phyloP scores from a whole-genome alignment of 2,113 vertebrate species.

The Anarrhichthys ocellatus region DNA sequence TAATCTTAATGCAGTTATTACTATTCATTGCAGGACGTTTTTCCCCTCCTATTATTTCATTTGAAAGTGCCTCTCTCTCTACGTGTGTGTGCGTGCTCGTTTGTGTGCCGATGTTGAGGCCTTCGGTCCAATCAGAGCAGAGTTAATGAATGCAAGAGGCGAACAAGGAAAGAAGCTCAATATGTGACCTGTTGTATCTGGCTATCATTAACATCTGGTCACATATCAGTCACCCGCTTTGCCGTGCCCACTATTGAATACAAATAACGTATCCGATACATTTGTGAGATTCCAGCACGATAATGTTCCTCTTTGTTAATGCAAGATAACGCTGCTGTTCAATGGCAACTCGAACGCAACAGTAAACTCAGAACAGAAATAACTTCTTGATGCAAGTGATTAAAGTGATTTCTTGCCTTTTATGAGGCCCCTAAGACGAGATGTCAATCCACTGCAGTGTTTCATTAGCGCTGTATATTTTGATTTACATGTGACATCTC shows the following conservation, averaged over 20 bases:
- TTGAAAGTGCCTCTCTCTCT: conserved; percentile 54
- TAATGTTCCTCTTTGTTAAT: conserved; percentile 36
- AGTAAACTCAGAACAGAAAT: conserved; percentile 61
- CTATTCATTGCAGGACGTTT: conserved; percentile 79
- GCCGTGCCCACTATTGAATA: conserved; percentile 25
- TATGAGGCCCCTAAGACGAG: conserved; percentile 66
- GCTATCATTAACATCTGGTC: conserved; percentile 71
- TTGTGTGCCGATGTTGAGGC: conserved; percentile 45
- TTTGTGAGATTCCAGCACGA: conserved; percentile 18
- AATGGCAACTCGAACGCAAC: conserved; percentile 26
- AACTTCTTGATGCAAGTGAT: conserved; percentile 70
- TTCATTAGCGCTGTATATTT: conserved; percentile 77
- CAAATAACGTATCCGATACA: conserved; percentile 45
- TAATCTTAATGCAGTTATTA: conserved; percentile 86
- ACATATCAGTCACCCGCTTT: conserved; percentile 65
- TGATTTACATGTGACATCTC: conserved; percentile 77
- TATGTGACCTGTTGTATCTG: conserved; percentile 74
- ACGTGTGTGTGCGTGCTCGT: conserved; percentile 15
- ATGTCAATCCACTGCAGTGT: conserved; percentile 76
- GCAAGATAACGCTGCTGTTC: conserved; percentile 26
- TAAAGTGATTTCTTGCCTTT: conserved; percentile 65
- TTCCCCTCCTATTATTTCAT: conserved; percentile 69
- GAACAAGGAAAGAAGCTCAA: conserved; percentile 50
- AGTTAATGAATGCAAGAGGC: conserved; percentile 69
- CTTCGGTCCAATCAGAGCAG: conserved; percentile 66